A percentile compares a stretch with the other conserved stretches of the same genome.
Conservation (phyloP, 1,140 invertebrate genomes). For the Macrobrachium rosenbergii region DNA sequence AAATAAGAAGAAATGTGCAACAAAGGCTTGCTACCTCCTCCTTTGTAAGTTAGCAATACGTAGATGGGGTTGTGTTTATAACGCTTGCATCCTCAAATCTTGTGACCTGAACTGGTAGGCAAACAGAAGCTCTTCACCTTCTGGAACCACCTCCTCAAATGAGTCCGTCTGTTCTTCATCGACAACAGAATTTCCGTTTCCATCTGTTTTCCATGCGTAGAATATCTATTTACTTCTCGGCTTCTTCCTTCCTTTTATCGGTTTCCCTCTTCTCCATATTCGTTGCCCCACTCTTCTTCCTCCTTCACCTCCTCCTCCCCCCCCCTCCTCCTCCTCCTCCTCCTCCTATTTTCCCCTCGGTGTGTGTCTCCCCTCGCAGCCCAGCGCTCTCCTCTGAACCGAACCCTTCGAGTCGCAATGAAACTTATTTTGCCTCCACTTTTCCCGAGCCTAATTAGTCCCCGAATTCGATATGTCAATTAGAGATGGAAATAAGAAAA, state of each 20-base stretch:
- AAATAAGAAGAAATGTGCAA: too few species aligned
- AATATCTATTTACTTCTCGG: not conserved
- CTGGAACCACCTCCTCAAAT: too few species aligned
- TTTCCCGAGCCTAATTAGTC: conserved; percentile 49
- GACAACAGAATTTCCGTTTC: too few species aligned
- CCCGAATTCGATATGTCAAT: conserved; percentile 61
- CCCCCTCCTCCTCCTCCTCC: conserved; percentile 6
- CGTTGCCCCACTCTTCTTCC: not conserved
- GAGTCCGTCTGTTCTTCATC: too few species aligned
- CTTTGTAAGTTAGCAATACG: too few species aligned
- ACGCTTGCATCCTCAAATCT: too few species aligned
- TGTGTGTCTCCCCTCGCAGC: not conserved
- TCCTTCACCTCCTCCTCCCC: not conserved
- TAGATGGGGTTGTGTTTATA: too few species aligned
- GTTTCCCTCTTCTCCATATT: not conserved
- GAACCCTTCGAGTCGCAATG: not conserved
- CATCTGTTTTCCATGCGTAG: too few species aligned
- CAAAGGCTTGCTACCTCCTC: too few species aligned
- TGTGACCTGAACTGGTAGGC: too few species aligned
- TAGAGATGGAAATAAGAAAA: conserved; percentile 51
- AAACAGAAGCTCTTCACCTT: too few species aligned
- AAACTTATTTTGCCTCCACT: conserved; percentile 27
- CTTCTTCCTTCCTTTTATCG: not conserved
- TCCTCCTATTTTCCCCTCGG: not conserved
- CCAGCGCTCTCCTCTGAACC: too few species aligned